These are phyloP conservation scores for Emydoidea blandingii DNA, from an alignment of 2,797 vertebrate species.

Conservation along the genomic window DNA sequence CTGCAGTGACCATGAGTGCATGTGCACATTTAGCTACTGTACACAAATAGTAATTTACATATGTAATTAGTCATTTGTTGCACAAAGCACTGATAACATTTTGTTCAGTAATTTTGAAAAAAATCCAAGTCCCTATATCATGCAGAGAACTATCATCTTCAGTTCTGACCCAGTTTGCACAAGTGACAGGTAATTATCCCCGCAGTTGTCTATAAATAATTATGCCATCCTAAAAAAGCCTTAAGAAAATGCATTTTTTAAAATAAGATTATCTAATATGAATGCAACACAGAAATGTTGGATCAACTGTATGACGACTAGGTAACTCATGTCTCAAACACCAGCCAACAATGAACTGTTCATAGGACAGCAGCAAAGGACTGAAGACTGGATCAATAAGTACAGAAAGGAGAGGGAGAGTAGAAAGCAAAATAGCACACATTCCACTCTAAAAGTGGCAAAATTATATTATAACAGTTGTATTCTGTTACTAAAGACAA, in stretches of 20 bases:
- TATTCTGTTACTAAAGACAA: conserved; percentile 1
- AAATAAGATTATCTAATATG: neutral
- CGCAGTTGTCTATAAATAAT: neutral
- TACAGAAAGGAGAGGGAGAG: neutral
- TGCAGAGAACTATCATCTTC: neutral
- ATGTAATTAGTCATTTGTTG: no score
- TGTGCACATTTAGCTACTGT: no score
- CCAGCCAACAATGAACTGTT: neutral
- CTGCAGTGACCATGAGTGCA: no score
- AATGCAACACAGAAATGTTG: neutral
- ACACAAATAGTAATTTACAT: no score
- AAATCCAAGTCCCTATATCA: no score
- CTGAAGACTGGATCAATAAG: neutral
- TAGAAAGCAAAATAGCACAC: neutral
- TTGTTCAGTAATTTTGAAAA: no score
- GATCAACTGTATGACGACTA: neutral
- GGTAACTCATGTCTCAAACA: neutral
- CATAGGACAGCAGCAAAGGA: neutral
- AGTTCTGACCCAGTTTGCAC: neutral
- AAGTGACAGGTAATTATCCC: neutral
- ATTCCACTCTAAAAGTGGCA: conserved; percentile 3
- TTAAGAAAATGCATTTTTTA: no score
- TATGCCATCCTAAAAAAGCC: neutral
- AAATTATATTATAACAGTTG: neutral
- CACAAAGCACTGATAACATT: no score